Evolutionary conservation across 2,113 vertebrate genomes (phyloP).

Genomic region (Hippocampus abdominalis): DNA sequence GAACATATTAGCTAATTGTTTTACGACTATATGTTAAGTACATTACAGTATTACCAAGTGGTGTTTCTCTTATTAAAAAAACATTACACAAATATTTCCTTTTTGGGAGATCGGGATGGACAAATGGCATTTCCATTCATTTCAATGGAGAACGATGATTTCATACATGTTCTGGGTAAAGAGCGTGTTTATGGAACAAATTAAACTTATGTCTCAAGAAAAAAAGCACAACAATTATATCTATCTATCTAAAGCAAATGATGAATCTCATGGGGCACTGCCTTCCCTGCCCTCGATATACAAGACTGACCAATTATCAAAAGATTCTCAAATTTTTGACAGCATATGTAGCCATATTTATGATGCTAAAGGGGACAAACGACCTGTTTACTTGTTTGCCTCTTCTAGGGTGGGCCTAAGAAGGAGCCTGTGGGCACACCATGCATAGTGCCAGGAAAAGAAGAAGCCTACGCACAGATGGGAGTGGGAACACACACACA

Average conservation of each 20-base stretch:
- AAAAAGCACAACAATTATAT: too few species aligned
- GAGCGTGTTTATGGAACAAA: background rate
- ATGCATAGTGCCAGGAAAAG: constrained; percentile 55
- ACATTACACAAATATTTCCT: background rate
- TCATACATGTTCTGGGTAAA: background rate
- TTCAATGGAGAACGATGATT: background rate
- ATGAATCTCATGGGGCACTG: too few species aligned
- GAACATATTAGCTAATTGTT: too few species aligned
- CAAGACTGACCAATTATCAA: too few species aligned
- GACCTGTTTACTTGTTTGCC: constrained; percentile 38
- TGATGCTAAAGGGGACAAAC: constrained; percentile 25
- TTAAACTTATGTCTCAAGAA: too few species aligned
- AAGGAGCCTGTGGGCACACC: constrained; percentile 57
- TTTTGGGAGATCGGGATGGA: background rate
- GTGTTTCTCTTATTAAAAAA: background rate
- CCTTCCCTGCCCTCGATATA: too few species aligned
- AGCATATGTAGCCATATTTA: background rate
- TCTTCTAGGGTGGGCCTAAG: constrained; percentile 61
- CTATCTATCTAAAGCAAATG: too few species aligned
- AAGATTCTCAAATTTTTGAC: background rate
- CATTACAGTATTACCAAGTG: too few species aligned
- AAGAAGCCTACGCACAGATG: constrained; percentile 42
- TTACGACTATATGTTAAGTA: too few species aligned
- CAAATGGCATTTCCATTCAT: background rate
- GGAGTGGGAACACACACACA: constrained; percentile 22